These are phyloP conservation scores for Phrynocephalus vlangalii DNA, from an alignment of 2,797 vertebrate genomes.

Conservation along the genomic window DNA sequence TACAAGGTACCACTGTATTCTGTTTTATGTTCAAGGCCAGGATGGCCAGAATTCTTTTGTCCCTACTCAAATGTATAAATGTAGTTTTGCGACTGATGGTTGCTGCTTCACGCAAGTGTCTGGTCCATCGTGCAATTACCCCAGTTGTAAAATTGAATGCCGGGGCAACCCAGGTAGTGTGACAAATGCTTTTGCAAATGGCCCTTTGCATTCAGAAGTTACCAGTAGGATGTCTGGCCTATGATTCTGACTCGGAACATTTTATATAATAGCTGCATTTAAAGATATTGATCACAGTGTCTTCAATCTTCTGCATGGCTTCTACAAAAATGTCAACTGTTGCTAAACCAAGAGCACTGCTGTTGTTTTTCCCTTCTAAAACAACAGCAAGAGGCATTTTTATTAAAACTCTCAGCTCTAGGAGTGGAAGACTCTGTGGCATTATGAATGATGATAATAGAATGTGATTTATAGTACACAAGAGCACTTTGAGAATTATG, in stretches of 20 bases:
- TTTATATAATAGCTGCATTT: not conserved
- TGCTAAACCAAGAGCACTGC: not conserved
- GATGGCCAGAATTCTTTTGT: too few species aligned
- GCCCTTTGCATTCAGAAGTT: too few species aligned
- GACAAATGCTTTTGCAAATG: too few species aligned
- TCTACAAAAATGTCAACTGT: not conserved
- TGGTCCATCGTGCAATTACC: too few species aligned
- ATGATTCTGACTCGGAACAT: not conserved
- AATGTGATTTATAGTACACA: not conserved
- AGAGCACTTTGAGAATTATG: too few species aligned
- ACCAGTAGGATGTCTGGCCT: too few species aligned
- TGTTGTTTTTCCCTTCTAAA: not conserved
- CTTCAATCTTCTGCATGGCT: not conserved
- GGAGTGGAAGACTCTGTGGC: not conserved
- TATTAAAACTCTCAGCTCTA: not conserved
- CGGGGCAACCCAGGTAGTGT: too few species aligned
- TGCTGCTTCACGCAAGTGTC: too few species aligned
- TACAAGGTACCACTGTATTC: not conserved
- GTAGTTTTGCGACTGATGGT: too few species aligned
- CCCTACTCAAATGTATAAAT: too few species aligned
- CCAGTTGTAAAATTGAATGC: too few species aligned
- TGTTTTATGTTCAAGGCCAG: not conserved
- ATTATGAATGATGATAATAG: not conserved
- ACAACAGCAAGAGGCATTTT: too few species aligned
- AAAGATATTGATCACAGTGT: not conserved